These are phyloP conservation scores for Podocnemis expansa DNA, from an alignment of 2,113 vertebrate species.

Conservation along the genomic window DNA sequence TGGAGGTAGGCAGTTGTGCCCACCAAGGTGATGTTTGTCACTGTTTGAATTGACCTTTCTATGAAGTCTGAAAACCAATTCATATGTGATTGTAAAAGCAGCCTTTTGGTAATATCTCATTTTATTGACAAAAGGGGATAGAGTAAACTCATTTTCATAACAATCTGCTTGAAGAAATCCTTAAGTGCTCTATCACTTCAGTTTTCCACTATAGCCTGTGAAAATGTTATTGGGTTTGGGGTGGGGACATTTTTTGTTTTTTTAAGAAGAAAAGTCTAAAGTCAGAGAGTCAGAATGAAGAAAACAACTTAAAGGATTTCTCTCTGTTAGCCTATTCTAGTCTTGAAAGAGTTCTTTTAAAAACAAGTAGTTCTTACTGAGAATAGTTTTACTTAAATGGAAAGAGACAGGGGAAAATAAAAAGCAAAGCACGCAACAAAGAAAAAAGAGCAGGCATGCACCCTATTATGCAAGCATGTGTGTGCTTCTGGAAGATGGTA, in stretches of 20 bases:
- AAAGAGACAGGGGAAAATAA: not conserved
- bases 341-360: constrained; percentile 42
- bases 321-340: not conserved
- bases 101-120: constrained; percentile 60
- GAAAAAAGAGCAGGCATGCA: not conserved
- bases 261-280: not conserved
- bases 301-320: not conserved
- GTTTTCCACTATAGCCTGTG: constrained; percentile 13
- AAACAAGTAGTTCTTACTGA: not conserved
- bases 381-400: not conserved
- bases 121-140: constrained; percentile 64
- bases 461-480: not conserved
- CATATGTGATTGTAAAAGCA: constrained; percentile 53
- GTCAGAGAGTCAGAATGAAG: not conserved
- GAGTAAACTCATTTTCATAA: constrained; percentile 68
- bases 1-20: constrained; percentile 45
- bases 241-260: not conserved
- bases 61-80: constrained; percentile 65
- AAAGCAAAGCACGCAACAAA: not conserved
- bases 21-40: constrained; percentile 58
- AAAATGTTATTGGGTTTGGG: constrained; percentile 30
- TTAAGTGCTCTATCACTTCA: constrained; percentile 46
- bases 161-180: constrained; percentile 49
- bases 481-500: not conserved
- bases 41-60: constrained; percentile 59